Conservation (phyloP, 2,888 invertebrate genomes). For the Netelia fuscicornis region DNA sequence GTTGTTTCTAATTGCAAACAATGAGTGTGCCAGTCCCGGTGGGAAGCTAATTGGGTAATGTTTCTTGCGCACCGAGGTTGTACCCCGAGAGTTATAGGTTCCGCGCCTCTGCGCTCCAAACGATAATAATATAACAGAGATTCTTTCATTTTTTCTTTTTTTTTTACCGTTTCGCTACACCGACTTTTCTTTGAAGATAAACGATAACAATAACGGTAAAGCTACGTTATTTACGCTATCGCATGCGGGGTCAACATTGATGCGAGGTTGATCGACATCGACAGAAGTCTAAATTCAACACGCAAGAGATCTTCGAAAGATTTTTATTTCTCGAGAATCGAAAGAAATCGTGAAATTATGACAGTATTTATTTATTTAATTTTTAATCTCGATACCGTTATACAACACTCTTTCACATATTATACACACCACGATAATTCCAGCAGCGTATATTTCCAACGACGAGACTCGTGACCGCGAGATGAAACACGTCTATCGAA, state of each 20-base stretch:
- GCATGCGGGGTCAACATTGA: neutral
- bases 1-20: conserved; percentile 50
- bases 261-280: conserved; percentile 41
- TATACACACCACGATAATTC: neutral
- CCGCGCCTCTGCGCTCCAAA: conserved; percentile 15
- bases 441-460: neutral
- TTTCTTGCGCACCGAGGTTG: conserved; percentile 26
- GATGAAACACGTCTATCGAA: conserved; percentile 48
- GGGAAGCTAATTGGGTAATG: conserved; percentile 56
- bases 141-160: neutral
- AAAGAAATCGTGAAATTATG: neutral
- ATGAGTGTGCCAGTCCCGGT: conserved; percentile 36
- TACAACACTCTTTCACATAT: neutral
- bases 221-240: conserved; percentile 24
- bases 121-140: conserved; percentile 42
- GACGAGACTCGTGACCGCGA: conserved; percentile 18
- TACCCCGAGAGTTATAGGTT: conserved; percentile 34
- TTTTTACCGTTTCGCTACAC: conserved; percentile 45
- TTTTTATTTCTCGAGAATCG: conserved; percentile 1
- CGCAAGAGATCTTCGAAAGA: neutral
- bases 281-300: conserved; percentile 3
- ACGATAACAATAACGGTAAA: conserved; percentile 40
- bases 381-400: neutral
- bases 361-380: conserved; percentile 43
- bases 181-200: conserved; percentile 29